phyloP scores from a whole-genome alignment of 2,888 invertebrate genomes.

The Stenotaenia linearis region DNA sequence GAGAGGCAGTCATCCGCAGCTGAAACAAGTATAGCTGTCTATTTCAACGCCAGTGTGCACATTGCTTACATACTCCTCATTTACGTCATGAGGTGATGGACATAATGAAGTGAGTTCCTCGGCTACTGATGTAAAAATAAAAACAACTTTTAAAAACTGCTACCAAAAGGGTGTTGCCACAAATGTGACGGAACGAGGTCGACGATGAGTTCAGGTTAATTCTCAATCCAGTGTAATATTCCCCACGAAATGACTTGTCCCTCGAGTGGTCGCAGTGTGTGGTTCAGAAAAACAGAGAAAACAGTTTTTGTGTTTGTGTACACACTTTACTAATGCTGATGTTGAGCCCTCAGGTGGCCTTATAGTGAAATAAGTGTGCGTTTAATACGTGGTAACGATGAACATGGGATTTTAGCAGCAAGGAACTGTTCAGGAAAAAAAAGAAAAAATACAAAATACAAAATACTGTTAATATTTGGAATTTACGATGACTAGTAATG shows the following conservation, averaged over 20 bases:
- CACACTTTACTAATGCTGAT: neutral
- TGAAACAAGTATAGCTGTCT: neutral
- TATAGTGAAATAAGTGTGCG: neutral
- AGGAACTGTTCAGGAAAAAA: neutral
- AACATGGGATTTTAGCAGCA: neutral
- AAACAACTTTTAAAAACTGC: neutral
- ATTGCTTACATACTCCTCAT: neutral
- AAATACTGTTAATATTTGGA: neutral
- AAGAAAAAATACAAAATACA: neutral
- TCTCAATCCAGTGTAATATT: neutral
- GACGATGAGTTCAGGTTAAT: neutral
- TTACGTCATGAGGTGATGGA: conserved; percentile 24
- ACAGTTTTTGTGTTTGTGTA: neutral
- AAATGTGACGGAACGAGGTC: neutral
- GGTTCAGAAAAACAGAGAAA: neutral
- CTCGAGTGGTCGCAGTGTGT: neutral
- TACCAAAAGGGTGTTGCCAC: neutral
- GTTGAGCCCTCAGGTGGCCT: neutral
- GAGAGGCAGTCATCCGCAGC: conserved; percentile 16
- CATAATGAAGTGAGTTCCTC: neutral
- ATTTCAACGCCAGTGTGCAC: neutral
- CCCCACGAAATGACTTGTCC: neutral
- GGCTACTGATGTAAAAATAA: neutral
- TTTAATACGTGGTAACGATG: neutral
- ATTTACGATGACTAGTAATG: neutral